Base-by-base conservation (phyloP, 2,888 invertebrate species). In the Nudaria mundana region DNA sequence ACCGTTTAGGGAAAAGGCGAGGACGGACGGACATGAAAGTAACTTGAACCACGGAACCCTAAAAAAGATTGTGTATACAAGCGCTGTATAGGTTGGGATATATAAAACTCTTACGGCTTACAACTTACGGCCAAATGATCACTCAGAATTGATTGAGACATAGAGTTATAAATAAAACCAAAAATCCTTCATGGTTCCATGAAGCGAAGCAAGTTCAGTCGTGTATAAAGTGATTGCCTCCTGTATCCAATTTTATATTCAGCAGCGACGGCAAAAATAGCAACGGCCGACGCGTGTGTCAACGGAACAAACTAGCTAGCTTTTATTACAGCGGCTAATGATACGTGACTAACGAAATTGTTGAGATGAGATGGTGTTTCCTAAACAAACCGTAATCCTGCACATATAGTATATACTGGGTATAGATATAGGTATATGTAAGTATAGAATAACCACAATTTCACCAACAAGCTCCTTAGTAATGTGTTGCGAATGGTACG, bases 401-500 rank as follows among this genome's bases (percentile, higher is more conserved):
- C 45, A 52, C 66, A 70, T 58, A 69, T 63, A 28, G 48, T 61
- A 65, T 55, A 51, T 58, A 57, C n/a, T n/a, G n/a, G n/a, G n/a
- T n/a, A n/a, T n/a, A n/a, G n/a, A n/a, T n/a, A n/a, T n/a, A n/a
- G n/a, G n/a, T n/a, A n/a, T 65, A 61, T 54, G 52, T 64, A 58
- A 52, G 59, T 56, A 60, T 59, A 59, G 57, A 71, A 72, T 71
- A 74, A 73, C 72, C 75, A 67, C 72, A 72, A 80, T 80, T 78
- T 71, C 62, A 69, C 67, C 76, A 70, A 73, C 76, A 71, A 72
- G 78, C 76, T 74, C 66, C 68, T 60, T 62, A 51, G 73, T 76
- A 81, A 84, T 77, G 77, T 80, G 83, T 78, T 73, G 74, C 71
- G 84, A 85, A 83, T 85, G 86, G 77, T 66, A 68, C 66, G 64